These are phyloP conservation scores for Pocillopora grandis DNA, from an alignment of 92 coral and sea anemone species.

Conservation along the genomic window DNA sequence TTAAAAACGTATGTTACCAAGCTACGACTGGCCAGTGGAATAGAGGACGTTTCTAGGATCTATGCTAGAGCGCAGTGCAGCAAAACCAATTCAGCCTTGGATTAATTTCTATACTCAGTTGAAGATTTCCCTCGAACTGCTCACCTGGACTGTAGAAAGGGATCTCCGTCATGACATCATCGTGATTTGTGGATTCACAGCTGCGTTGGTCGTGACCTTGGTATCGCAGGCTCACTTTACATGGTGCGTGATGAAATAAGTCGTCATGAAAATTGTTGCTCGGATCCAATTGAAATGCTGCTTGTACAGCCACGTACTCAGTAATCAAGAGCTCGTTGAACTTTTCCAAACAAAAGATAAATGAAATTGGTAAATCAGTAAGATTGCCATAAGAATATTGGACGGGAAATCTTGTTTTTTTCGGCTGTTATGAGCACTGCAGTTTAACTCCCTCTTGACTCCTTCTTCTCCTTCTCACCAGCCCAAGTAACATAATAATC, in stretches of 20 bases:
- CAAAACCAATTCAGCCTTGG: too few species aligned
- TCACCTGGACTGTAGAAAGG: constrained; percentile 24
- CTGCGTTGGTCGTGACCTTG: background rate
- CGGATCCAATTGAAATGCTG: constrained; percentile 14
- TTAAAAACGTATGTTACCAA: background rate
- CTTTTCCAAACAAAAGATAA: background rate
- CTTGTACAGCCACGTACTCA: background rate
- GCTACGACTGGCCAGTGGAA: background rate
- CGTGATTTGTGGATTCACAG: background rate
- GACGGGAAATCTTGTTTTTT: too few species aligned
- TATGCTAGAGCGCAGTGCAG: too few species aligned
- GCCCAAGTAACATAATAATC: too few species aligned
- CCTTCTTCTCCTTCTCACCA: background rate
- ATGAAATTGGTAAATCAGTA: too few species aligned
- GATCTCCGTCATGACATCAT: background rate
- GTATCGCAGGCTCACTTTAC: constrained; percentile 15
- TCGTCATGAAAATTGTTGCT: constrained; percentile 1
- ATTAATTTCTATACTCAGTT: too few species aligned
- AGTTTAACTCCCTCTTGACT: background rate
- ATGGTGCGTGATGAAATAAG: constrained; percentile 23
- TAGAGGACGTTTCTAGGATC: background rate
- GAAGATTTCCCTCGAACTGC: too few species aligned
- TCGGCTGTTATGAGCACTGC: too few species aligned
- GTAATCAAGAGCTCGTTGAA: background rate
- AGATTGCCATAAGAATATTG: background rate